phyloP scores from a whole-genome alignment of 2,113 vertebrate genomes.

The Etheostoma spectabile region DNA sequence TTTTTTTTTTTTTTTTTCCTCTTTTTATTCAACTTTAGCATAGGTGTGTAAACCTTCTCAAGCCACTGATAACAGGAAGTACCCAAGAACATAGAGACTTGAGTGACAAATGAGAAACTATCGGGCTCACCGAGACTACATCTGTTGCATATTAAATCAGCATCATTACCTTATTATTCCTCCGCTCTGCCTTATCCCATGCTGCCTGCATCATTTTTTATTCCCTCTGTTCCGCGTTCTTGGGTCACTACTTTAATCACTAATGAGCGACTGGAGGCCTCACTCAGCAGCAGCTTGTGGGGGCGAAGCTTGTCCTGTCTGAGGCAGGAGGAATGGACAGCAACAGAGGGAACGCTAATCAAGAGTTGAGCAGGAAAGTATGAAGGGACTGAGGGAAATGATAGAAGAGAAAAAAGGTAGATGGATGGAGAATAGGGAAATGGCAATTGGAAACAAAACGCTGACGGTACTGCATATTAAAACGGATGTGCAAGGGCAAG shows the following conservation, averaged over 20 bases:
- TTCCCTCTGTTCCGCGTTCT: slow-evolving; percentile 37
- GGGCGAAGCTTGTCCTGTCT: neutral
- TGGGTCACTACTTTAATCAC: slow-evolving; percentile 10
- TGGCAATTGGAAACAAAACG: slow-evolving; percentile 17
- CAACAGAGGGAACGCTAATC: slow-evolving; percentile 10
- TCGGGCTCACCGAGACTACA: neutral
- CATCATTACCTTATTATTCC: slow-evolving; percentile 10
- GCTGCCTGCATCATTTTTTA: slow-evolving; percentile 19
- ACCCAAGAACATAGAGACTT: neutral
- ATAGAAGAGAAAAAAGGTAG: neutral
- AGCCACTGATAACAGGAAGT: neutral
- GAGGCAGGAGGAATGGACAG: slow-evolving; percentile 8
- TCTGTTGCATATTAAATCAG: slow-evolving; percentile 15
- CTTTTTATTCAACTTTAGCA: no score
- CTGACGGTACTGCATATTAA: slow-evolving; percentile 24
- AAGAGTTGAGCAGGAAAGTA: neutral
- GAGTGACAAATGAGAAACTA: slow-evolving; percentile 10
- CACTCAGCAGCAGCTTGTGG: slow-evolving; percentile 18
- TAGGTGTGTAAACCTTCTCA: no score
- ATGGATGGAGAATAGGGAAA: slow-evolving; percentile 18
- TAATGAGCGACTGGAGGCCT: slow-evolving; percentile 44
- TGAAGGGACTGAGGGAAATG: neutral
- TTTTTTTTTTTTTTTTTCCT: no score
- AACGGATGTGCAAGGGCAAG: slow-evolving; percentile 30
- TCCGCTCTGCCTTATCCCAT: neutral